Base-by-base conservation (phyloP, 2,797 vertebrate species). In the Stomatorhinus walkeri region DNA sequence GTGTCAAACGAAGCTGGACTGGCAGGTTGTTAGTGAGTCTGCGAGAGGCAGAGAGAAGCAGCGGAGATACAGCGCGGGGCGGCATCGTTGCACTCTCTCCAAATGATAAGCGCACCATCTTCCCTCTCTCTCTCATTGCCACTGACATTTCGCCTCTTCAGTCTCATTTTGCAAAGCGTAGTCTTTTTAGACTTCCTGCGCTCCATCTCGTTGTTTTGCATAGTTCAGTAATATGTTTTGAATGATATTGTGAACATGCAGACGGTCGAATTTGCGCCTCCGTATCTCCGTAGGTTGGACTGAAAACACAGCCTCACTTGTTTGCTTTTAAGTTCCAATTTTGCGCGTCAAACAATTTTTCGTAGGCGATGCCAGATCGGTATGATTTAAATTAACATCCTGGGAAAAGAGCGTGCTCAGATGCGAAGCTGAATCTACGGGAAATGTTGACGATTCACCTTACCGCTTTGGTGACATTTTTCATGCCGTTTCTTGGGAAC, bases 21-120 rank as follows among this genome's bases (percentile, higher is more conserved):
- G 94, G 93, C 94, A 93, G 94, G 90, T 94, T 93, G 94, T 93
- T 93, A 92, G 90, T 95, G 94, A 94, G 94, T 93, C 92, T 91
- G 91, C 90, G 91, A 92, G 92, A 93, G 93, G 90, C 91, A 92
- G 4, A 87, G 32, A 89, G 90, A 86, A 76, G 90, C 68, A 64
- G 88, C 68, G 83, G 48, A 90, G 68, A 87, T 56, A 59, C 86
- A 56, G 81, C 52, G 87, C 86, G 54, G 86, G 87, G 72, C 90
- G 91, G 90, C 90, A 91, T 87, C 91, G 90, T 88, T 91, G 90
- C 92, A 86, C 90, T 93, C 91, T 89, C 87, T 90, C 87, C 91
- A 89, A 88, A 93, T 93, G 94, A 93, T 92, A 91, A 91, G 90
- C 91, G 91, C 91, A 87, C 91, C 91, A 24, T 88, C 88, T 89